These are phyloP conservation scores for Bubo bubo DNA, from an alignment of 2,113 vertebrate species.

Conservation along the genomic window DNA sequence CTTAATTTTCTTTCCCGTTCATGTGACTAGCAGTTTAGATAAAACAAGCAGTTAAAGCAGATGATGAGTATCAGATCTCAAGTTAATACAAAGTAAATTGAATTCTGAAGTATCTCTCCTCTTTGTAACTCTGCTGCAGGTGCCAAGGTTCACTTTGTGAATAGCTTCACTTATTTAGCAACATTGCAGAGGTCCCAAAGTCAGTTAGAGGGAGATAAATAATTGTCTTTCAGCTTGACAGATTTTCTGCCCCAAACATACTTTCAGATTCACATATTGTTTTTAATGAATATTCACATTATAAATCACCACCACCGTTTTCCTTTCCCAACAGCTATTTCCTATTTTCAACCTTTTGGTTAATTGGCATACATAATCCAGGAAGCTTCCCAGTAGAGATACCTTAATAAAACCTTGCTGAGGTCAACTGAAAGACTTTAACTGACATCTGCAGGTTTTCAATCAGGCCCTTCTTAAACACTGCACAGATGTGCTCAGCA, in stretches of 20 bases:
- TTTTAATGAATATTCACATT: conserved; percentile 32
- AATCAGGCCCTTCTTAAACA: neutral
- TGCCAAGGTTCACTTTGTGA: conserved; percentile 70
- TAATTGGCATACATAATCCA: neutral
- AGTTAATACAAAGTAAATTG: conserved; percentile 79
- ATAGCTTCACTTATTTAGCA: conserved; percentile 64
- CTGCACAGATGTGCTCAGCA: neutral
- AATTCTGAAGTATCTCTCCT: conserved; percentile 72
- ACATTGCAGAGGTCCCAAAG: neutral
- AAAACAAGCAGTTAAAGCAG: conserved; percentile 75
- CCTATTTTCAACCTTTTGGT: neutral
- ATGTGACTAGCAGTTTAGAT: conserved; percentile 78
- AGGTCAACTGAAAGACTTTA: neutral
- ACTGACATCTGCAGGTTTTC: neutral
- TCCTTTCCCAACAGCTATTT: neutral
- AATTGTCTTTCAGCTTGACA: conserved; percentile 37
- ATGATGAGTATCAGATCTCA: conserved; percentile 75
- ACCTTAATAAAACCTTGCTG: neutral
- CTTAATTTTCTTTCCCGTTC: conserved; percentile 77
- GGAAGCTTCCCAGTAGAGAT: neutral
- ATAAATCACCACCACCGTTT: neutral
- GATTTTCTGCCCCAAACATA: conserved; percentile 37
- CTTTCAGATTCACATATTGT: neutral
- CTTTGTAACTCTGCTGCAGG: conserved; percentile 68
- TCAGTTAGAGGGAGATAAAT: conserved; percentile 53